Evolutionary conservation across 2,113 vertebrate species (phyloP), one percentile per base, ranked within the genome.

Genomic region (Alces alces): DNA sequence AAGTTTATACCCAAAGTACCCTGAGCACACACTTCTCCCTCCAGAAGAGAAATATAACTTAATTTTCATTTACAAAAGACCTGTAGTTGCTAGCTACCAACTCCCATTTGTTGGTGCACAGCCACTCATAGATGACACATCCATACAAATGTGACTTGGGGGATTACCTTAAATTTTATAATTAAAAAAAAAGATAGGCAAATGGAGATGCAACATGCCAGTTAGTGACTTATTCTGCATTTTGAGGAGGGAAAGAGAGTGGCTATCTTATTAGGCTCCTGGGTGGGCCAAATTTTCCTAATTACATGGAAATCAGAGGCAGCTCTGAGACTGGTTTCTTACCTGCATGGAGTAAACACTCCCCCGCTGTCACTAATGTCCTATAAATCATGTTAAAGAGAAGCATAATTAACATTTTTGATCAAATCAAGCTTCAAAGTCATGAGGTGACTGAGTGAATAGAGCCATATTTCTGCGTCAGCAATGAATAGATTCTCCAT

Each of bases 321-420:
- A 95, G 91, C 80, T 50, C 79, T 45, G 84, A 89, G 94, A 84
- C 83, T 33, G 27, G 83, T 94, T 61, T 94, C 97, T 98, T 98
- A 98, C 97, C 97, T 97, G 86, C 76, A 52, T n/a, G 76, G 73
- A 97, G 86, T 95, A 94, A 96, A 97, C 95, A 97, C 89, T 97
- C 66, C 93, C 97, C 95, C 6, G 79, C 97, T 97, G 97, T 96
- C 97, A 96, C 91, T 97, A 96, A 97, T 97, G 91, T 97, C 89
- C 93, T 97, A 94, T 96, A 97, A 98, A 98, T 98, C 98, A 98
- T 83, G 97, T 97, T 98, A 98, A 98, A 98, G 94, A 95, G 97
- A 98, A 97, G 92, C 96, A 96, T 94, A 97, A 98, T 98, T 98
- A 98, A 92, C 96, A 98, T 97, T 97, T 97, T 97, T 98, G 79